Evolutionary conservation across 64 coral and sea anemone species (phyloP).

Genomic region (Pocillopora damicornis): DNA sequence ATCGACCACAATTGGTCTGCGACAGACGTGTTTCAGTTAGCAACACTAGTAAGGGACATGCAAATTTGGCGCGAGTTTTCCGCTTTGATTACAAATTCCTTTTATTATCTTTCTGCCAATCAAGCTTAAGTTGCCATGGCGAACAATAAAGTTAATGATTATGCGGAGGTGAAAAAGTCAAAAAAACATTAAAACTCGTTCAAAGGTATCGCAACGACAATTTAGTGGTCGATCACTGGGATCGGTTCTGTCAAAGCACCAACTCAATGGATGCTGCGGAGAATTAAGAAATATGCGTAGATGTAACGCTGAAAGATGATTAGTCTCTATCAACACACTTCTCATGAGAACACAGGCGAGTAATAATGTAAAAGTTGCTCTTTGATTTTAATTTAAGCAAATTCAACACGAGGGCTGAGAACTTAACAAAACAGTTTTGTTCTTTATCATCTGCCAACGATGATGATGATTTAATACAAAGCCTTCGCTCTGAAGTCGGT

Average conservation of each 20-base stretch:
- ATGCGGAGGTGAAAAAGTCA: conserved; percentile 15
- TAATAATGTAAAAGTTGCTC: neutral
- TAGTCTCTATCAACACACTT: conserved; percentile 27
- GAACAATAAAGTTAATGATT: conserved; percentile 27
- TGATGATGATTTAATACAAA: neutral
- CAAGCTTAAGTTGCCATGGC: conserved; percentile 30
- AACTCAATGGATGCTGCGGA: neutral
- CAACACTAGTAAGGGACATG: neutral
- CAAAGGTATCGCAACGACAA: conserved; percentile 2
- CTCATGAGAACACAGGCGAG: conserved; percentile 36
- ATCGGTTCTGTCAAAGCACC: neutral
- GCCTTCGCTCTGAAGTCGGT: neutral
- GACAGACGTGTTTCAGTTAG: neutral
- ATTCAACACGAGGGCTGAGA: neutral
- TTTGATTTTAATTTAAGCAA: conserved; percentile 19
- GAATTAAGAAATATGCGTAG: neutral
- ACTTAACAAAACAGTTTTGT: conserved; percentile 15
- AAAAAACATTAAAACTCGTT: conserved; percentile 1
- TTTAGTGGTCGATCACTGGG: neutral
- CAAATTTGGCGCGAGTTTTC: conserved; percentile 36
- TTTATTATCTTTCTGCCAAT: conserved; percentile 9
- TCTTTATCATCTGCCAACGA: neutral
- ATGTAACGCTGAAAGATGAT: conserved; percentile 15
- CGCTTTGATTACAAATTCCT: neutral
- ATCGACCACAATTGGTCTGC: neutral